Conservation (phyloP, 1,140 invertebrate genomes). For the Lordiphosa stackelbergi region DNA sequence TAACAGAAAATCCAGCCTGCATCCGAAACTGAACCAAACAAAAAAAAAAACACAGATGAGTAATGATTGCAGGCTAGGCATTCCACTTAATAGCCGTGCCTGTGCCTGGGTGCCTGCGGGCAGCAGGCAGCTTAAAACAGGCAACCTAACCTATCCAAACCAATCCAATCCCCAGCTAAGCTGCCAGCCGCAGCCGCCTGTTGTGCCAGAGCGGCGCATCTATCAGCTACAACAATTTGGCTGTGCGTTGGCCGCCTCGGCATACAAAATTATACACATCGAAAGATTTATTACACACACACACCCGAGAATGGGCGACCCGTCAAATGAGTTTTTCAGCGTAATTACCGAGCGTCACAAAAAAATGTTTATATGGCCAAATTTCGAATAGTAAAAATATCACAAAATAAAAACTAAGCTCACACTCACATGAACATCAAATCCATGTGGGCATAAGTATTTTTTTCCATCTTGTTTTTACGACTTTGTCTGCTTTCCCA, state of each 20-base stretch:
- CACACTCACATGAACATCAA: slow-evolving; percentile 46
- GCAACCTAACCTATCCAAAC: slow-evolving; percentile 4
- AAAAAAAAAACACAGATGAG: slow-evolving; percentile 60
- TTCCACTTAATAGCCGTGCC: slow-evolving; percentile 51
- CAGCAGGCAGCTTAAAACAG: slow-evolving; percentile 42
- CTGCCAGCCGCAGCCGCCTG: slow-evolving; percentile 34
- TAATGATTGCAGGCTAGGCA: slow-evolving; percentile 67
- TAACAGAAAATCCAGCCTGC: slow-evolving; percentile 30
- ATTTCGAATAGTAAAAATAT: slow-evolving; percentile 33
- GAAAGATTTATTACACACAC: slow-evolving; percentile 66
- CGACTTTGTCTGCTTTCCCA: slow-evolving; percentile 27
- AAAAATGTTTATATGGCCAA: slow-evolving; percentile 57
- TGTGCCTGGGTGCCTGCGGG: slow-evolving; percentile 1
- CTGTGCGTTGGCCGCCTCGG: slow-evolving; percentile 58
- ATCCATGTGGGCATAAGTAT: slow-evolving; percentile 61
- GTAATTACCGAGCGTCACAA: slow-evolving; percentile 69
- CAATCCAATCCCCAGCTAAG: slow-evolving; percentile 51
- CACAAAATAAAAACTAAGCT: slow-evolving; percentile 42
- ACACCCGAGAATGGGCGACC: slow-evolving; percentile 56
- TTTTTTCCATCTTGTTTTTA: slow-evolving; percentile 37
- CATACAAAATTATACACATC: slow-evolving; percentile 67
- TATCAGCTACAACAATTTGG: slow-evolving; percentile 59
- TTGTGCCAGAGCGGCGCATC: slow-evolving; percentile 43
- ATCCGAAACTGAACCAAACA: slow-evolving; percentile 8
- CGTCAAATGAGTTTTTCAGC: slow-evolving; percentile 72